Percentiles rank a stretch among this genome's conserved stretches.
Conservation (phyloP, 2,113 vertebrate species). For the Percina caprodes region DNA sequence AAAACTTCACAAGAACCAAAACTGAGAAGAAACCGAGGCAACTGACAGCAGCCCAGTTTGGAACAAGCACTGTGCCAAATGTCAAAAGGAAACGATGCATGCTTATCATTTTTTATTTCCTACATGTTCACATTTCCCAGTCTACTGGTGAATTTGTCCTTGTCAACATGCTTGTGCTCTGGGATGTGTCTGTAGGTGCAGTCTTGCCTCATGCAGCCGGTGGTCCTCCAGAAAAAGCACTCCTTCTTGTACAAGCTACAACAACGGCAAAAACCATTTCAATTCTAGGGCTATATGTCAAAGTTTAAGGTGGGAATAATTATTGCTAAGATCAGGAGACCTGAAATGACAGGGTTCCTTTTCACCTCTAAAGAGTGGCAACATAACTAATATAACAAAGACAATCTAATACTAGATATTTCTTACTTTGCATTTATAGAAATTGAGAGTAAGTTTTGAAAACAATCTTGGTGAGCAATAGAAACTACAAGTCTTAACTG, state of each 20-base stretch:
- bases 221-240: constrained; percentile 84
- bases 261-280: background rate
- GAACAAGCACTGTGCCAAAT: background rate
- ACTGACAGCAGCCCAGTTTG: background rate
- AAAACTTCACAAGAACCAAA: background rate
- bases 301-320: background rate
- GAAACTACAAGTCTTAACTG: no score
- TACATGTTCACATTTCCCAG: constrained; percentile 16
- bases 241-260: constrained; percentile 72
- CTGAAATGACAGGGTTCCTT: background rate
- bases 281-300: background rate
- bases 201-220: constrained; percentile 74
- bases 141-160: constrained; percentile 53
- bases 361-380: background rate
- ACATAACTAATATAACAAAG: background rate
- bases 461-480: no score
- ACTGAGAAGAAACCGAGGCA: background rate
- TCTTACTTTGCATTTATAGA: background rate
- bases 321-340: background rate
- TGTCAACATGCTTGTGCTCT: constrained; percentile 78
- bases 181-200: constrained; percentile 79
- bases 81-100: background rate
- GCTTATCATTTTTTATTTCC: background rate
- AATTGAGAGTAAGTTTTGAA: no score
- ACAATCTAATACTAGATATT: background rate